A percentile compares a stretch with the other conserved stretches of the same genome.
phyloP scores from a whole-genome alignment of 2,113 vertebrate species.

The Cricetomys ansorgei region DNA sequence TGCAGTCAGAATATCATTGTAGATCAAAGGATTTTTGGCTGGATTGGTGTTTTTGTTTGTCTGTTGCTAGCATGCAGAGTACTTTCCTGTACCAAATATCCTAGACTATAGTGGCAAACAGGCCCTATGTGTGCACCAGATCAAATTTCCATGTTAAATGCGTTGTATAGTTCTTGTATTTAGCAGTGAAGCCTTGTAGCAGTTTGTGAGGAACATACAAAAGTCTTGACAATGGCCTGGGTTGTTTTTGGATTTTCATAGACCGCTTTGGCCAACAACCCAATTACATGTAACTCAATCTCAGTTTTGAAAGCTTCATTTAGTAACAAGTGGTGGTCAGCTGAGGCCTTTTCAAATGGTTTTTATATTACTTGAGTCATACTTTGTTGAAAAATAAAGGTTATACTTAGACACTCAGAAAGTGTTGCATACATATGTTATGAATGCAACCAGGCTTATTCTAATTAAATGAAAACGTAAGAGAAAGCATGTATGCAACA shows the following conservation, averaged over 20 bases:
- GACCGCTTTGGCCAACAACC: neutral
- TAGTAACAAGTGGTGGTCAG: neutral
- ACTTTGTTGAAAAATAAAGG: neutral
- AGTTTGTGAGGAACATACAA: neutral
- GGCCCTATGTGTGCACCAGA: neutral
- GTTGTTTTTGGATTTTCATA: neutral
- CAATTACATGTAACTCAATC: neutral
- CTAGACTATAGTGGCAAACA: neutral
- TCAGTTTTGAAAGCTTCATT: neutral
- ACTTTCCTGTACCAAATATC: neutral
- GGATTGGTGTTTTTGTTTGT: neutral
- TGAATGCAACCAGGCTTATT: neutral
- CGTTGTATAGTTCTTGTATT: neutral
- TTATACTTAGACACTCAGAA: neutral
- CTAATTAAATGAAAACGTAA: neutral
- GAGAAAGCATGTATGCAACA: neutral
- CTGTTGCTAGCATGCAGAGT: neutral
- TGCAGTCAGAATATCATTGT: neutral
- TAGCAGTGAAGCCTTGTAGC: neutral
- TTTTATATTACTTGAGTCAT: neutral
- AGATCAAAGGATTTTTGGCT: neutral
- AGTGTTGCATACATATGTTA: fast-evolving
- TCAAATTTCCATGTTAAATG: neutral
- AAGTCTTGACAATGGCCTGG: neutral
- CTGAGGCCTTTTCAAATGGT: neutral